A percentile compares a stretch with the other conserved stretches of the same genome.
Evolutionary conservation across 2,113 vertebrate species (phyloP).

Genomic region (Xerus inauris): DNA sequence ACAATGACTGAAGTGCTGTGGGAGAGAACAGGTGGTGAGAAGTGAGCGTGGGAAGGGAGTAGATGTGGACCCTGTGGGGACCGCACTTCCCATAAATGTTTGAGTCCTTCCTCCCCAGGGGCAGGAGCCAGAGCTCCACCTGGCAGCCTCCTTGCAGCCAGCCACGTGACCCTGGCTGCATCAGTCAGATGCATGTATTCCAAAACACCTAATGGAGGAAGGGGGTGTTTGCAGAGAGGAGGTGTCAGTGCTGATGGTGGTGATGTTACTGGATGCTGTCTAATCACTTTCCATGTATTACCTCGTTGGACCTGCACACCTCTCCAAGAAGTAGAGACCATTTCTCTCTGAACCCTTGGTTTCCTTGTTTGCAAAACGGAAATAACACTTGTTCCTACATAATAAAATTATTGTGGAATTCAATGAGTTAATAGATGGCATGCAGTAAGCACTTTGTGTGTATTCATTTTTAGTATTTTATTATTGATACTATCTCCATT

Average conservation of each 20-base stretch:
- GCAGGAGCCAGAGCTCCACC: background rate
- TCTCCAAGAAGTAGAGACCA: background rate
- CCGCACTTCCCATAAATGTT: background rate
- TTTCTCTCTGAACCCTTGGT: background rate
- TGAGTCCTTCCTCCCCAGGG: background rate
- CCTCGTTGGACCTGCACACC: background rate
- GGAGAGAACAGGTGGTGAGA: background rate
- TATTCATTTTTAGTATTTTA: background rate
- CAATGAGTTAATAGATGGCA: background rate
- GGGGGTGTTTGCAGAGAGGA: background rate
- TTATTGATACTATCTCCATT: background rate
- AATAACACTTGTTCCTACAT: background rate
- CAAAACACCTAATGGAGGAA: background rate
- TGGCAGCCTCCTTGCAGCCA: background rate
- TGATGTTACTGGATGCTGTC: background rate
- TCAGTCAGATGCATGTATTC: background rate
- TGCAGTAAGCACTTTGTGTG: background rate
- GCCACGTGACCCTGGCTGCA: background rate
- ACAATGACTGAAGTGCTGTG: background rate
- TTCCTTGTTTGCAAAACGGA: background rate
- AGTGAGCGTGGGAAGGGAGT: background rate
- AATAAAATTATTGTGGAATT: background rate
- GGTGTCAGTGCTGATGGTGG: too few species aligned
- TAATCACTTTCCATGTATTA: background rate
- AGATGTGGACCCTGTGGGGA: too few species aligned